Base-by-base conservation (phyloP, 2,797 vertebrate species). In the Otolemur crassicaudatus region DNA sequence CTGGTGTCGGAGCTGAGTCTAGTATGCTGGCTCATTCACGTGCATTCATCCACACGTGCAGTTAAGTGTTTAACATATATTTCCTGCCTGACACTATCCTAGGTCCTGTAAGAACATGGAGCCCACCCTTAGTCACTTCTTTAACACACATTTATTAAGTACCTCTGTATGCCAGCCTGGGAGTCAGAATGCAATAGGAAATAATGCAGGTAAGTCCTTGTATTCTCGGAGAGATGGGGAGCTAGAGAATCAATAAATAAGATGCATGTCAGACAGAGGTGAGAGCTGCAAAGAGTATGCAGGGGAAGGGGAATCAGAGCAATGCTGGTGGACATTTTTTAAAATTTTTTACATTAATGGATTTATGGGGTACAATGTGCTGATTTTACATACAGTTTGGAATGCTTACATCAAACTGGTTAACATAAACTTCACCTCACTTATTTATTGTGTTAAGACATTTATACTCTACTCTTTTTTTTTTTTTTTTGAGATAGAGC, bases 251-350 rank as follows among this genome's bases (percentile, higher is more conserved):
- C 73, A 34, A 3, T 53, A 61, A 37, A 63, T 65, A 49, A 49
- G 34, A 40, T 17, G 20, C 5, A 9, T 0, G 9, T 40, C 63
- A 37, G 73, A 5, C 0, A 0, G 63, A 13, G 77, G 60, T 1
- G 19, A 69, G 5, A 0, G 10, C 37, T 4, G 16, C 1, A 31
- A 49, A 53, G 46, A 61, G 8, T 16, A 61, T 13, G 1, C 16
- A 17, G 25, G 56, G n/a, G 1, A 49, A 16, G 8, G 37, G 63
- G 12, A 17, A 1, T 43, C 56, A 2, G n/a, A 25, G 37, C 2
- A 0, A 31, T 2, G 72, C 80, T 0, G 29, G 60, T 31, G 40
- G 49, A 20, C 17, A 2, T 85, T 53, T 25, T 25, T 53, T 14
- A 2, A 53, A 14, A 53, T 53, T 53, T 53, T 53, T 53, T 53